Conservation (phyloP, 2,888 invertebrate species). For the Xestia rhomboidea region DNA sequence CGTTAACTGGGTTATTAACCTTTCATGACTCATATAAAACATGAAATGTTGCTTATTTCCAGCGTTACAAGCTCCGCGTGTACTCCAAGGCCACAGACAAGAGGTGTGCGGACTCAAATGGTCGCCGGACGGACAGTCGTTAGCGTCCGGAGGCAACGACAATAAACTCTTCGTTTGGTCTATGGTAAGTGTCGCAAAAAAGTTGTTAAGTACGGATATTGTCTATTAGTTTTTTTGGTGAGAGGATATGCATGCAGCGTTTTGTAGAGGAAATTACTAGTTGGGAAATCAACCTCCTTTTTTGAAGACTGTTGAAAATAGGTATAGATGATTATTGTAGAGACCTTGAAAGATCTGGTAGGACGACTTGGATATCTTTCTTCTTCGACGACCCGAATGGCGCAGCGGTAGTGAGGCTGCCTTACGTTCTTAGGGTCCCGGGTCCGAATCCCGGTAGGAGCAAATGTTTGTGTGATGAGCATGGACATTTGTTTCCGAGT, state of each 20-base stretch:
- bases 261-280: conserved; percentile 17
- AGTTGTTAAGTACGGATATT: conserved; percentile 30
- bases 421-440: too few relatives aligned
- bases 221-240: conserved; percentile 36
- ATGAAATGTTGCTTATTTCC: conserved; percentile 67
- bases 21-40: conserved; percentile 41
- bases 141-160: conserved; percentile 99
- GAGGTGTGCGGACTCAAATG: conserved; percentile 99
- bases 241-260: conserved; percentile 31
- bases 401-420: too few relatives aligned
- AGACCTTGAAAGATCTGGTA: too few relatives aligned
- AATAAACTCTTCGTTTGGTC: conserved; percentile 98
- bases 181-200: conserved; percentile 82
- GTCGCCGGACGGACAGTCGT: conserved; percentile 99
- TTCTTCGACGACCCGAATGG: too few relatives aligned
- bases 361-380: too few relatives aligned
- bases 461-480: too few relatives aligned
- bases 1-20: conserved; percentile 28
- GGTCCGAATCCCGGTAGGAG: too few relatives aligned
- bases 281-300: background rate
- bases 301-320: background rate
- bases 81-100: conserved; percentile 97
- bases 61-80: conserved; percentile 93
- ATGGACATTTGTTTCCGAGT: too few relatives aligned
- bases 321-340: background rate